phyloP scores from a whole-genome alignment of 2,113 vertebrate species.

The Marmota flaviventris region DNA sequence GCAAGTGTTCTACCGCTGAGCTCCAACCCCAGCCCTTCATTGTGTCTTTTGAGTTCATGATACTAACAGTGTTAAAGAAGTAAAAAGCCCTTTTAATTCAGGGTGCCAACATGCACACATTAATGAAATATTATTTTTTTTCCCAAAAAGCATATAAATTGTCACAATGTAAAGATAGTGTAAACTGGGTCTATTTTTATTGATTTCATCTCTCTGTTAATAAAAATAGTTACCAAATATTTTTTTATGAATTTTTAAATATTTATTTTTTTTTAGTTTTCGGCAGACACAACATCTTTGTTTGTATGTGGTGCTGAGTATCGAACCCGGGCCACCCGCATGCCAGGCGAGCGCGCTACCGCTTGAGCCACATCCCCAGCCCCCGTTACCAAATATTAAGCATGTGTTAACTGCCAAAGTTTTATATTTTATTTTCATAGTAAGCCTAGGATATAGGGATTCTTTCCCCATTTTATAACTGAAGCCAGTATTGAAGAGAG shows the following conservation, averaged over 20 bases:
- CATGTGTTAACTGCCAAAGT: not conserved
- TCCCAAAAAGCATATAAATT: not conserved
- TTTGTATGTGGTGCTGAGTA: too few relatives aligned
- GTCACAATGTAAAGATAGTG: not conserved
- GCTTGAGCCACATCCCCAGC: too few relatives aligned
- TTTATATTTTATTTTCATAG: constrained; percentile 36
- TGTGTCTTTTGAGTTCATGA: constrained; percentile 28
- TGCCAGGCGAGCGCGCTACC: too few relatives aligned
- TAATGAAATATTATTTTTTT: constrained; percentile 19
- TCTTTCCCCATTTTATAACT: constrained; percentile 28
- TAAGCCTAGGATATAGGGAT: not conserved
- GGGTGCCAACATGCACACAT: not conserved
- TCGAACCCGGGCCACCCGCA: too few relatives aligned
- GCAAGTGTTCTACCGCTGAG: too few relatives aligned
- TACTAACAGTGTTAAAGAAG: constrained; percentile 1
- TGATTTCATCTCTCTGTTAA: constrained; percentile 7
- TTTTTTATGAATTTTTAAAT: too few relatives aligned
- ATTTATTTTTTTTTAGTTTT: too few relatives aligned
- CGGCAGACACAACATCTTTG: too few relatives aligned
- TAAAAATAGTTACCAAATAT: constrained; percentile 38
- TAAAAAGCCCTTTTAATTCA: not conserved
- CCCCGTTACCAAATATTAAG: not conserved
- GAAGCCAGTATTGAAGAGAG: not conserved
- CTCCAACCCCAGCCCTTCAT: too few relatives aligned
- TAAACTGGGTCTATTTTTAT: not conserved